Percentiles rank a stretch among this genome's conserved stretches.
These are phyloP conservation scores for Pomatorhinus ruficollis DNA, from an alignment of 2,113 vertebrate species.

Conservation along the genomic window DNA sequence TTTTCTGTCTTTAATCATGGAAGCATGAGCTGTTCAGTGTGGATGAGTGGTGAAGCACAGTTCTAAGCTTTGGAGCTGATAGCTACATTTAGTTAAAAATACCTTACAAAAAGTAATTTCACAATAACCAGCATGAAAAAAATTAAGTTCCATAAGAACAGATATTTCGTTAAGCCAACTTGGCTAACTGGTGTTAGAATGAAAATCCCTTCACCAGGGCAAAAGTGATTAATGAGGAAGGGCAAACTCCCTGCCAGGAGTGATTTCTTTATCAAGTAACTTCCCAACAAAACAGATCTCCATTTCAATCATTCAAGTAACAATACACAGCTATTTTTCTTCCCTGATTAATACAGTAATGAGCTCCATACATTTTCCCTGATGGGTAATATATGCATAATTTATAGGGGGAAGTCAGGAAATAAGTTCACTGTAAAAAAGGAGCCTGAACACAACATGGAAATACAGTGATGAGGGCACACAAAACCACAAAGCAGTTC, in stretches of 20 bases:
- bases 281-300: not conserved
- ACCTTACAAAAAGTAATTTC: not conserved
- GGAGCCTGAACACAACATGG: not conserved
- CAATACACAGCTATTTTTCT: not conserved
- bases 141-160: not conserved
- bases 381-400: not conserved
- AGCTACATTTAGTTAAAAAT: not conserved
- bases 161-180: not conserved
- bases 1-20: not conserved
- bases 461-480: not conserved
- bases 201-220: not conserved
- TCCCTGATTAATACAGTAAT: not conserved
- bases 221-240: not conserved
- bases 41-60: not conserved
- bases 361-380: not conserved
- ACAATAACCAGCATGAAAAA: not conserved
- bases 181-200: not conserved
- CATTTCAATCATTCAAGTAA: not conserved
- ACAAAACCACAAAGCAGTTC: not conserved
- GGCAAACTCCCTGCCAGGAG: not conserved
- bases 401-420: not conserved
- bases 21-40: not conserved
- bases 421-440: not conserved
- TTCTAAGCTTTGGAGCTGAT: not conserved
- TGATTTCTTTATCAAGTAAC: not conserved